Evolutionary conservation across 2,888 invertebrate species (phyloP), one percentile per base, ranked within the genome.

Genomic region (Dascillus cervinus): DNA sequence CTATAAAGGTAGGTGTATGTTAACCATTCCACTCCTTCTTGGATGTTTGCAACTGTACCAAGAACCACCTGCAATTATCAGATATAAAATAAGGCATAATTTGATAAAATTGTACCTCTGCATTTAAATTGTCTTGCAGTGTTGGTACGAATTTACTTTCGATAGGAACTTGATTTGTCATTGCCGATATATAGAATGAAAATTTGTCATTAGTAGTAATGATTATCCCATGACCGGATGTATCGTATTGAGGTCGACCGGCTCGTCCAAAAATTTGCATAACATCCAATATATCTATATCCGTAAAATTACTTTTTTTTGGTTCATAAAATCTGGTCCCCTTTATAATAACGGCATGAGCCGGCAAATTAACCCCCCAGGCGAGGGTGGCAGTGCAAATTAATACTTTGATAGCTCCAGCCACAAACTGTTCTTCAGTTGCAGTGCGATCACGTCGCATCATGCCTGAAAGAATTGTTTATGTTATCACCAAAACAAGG

Each of bases 341-440:
- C 86, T 87, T 81, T 43, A 95, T 95, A 26, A 98, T 79, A 41
- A 98, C 97, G 14, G 92, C 96, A 62, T 97, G 96, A 0, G 98
- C 98, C 0, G 98, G 98, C 43, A 99, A 72, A 69, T 99, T 99
- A 3, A 99, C 97, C 48, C 98, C 98, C 98, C 98, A 99, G 13
- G 98, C 98, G 14, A 99, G 70, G 0, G 98, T 99, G 0, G 98
- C 89, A 0, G 98, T 99, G 60, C 97, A 97, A 4, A 94, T 87
- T 2, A 99, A 68, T 1, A 87, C 91, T 58, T 82, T 87, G 37
- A 94, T 79, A 41, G 82, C 75, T 0, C 96, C 96, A 33, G 85
- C 84, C 0, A 82, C 67, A 58, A 98, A 98, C 52, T 85, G 83
- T 58, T 84, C 86, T 63, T 98, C 97, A 0, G 90, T 86, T 65